These are phyloP conservation scores for Dendrocopos noguchii DNA, from an alignment of 2,113 vertebrate genomes.

Conservation along the genomic window DNA sequence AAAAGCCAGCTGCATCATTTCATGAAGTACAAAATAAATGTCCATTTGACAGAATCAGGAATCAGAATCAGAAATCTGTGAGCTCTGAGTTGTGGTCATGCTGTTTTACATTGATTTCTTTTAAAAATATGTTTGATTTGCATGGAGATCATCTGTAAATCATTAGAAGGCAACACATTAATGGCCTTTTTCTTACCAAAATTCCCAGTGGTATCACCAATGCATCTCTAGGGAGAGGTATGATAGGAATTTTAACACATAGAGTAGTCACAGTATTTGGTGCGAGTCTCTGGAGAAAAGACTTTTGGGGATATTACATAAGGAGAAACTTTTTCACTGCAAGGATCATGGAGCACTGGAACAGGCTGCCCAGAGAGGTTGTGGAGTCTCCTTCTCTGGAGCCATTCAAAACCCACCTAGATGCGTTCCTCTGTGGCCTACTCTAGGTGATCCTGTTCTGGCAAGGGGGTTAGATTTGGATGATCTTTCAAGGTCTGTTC, in stretches of 20 bases:
- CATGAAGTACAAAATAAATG: neutral
- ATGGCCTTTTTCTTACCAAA: neutral
- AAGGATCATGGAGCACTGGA: too few relatives aligned
- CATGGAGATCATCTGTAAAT: neutral
- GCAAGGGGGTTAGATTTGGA: too few relatives aligned
- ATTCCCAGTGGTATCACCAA: neutral
- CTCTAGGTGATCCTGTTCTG: too few relatives aligned
- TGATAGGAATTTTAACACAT: neutral
- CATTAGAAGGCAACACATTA: neutral
- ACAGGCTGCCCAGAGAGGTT: too few relatives aligned
- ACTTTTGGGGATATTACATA: neutral
- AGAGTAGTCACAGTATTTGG: neutral
- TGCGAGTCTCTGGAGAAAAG: neutral
- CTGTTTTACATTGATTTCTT: neutral
- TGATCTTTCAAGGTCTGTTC: too few relatives aligned
- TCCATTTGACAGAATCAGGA: neutral
- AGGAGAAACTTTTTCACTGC: too few relatives aligned
- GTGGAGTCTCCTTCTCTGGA: too few relatives aligned
- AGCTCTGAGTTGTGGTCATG: neutral
- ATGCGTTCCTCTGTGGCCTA: too few relatives aligned
- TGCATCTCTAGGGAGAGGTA: neutral
- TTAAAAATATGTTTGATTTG: neutral
- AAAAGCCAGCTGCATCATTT: neutral
- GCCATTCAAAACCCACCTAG: too few relatives aligned
- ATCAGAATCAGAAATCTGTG: neutral